Evolutionary conservation across 2,888 invertebrate genomes (phyloP).

Genomic region (Dasypogon diadema): DNA sequence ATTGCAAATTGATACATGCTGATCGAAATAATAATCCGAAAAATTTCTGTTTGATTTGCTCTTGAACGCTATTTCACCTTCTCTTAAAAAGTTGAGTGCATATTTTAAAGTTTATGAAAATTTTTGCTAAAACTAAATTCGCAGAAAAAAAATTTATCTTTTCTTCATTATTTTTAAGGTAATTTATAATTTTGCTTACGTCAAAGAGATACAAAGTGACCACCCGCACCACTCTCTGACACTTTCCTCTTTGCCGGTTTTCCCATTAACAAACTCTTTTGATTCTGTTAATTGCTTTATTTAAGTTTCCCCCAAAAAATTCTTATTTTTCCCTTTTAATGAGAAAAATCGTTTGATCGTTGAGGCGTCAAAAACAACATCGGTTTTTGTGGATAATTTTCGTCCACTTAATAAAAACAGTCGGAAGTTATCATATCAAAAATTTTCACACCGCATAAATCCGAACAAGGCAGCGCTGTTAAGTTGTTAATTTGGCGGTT

Average conservation of each 20-base stretch:
- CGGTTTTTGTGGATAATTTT: background rate
- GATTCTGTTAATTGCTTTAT: constrained; percentile 6
- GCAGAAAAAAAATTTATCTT: no score
- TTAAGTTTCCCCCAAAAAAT: background rate
- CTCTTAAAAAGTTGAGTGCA: no score
- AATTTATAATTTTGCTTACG: no score
- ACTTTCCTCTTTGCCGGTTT: background rate
- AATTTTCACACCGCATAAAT: constrained; percentile 45
- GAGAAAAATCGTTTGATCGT: constrained; percentile 13
- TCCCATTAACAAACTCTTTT: background rate
- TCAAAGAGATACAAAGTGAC: no score
- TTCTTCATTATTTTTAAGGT: no score
- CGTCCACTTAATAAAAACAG: background rate
- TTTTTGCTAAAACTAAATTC: no score
- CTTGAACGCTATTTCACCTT: no score
- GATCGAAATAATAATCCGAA: no score
- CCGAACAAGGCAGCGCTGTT: constrained; percentile 18
- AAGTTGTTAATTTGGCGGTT: constrained; percentile 37
- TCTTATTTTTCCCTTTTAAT: background rate
- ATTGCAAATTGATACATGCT: no score
- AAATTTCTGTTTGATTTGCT: no score
- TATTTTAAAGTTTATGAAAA: no score
- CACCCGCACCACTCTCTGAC: no score
- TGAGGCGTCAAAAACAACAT: background rate
- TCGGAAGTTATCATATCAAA: constrained; percentile 39